Percentiles rank a stretch among this genome's conserved stretches.
Evolutionary conservation across 2,113 vertebrate genomes (phyloP).

Genomic region (Gulo gulo): DNA sequence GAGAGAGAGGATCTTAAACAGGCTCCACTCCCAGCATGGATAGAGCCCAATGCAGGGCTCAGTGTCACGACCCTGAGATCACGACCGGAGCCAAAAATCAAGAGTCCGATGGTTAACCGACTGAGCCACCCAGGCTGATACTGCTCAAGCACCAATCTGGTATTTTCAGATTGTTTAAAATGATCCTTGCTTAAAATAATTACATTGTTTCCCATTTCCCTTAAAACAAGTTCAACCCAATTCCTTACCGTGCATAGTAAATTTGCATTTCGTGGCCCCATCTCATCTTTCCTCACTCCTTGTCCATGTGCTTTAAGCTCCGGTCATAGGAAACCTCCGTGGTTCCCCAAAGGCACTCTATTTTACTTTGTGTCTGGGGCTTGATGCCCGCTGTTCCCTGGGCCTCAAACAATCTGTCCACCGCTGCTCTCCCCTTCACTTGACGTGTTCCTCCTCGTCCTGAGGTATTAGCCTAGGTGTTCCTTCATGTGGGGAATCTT

Average conservation of each 20-base stretch:
- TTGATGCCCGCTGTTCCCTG: background rate
- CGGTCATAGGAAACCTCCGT: background rate
- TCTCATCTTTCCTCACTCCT: background rate
- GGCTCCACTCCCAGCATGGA: background rate
- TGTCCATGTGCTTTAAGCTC: background rate
- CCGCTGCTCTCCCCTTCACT: background rate
- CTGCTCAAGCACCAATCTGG: background rate
- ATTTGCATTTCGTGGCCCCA: background rate
- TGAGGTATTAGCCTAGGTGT: background rate
- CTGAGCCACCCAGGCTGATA: background rate
- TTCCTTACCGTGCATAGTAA: background rate
- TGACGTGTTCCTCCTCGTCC: background rate
- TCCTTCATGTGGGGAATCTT: background rate
- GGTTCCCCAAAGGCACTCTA: background rate
- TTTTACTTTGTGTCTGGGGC: background rate
- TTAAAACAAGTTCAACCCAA: background rate
- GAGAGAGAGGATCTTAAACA: background rate
- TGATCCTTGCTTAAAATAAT: background rate
- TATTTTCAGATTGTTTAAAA: background rate
- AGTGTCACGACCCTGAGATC: background rate
- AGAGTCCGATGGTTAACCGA: background rate
- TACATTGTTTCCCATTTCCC: background rate
- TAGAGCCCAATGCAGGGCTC: background rate
- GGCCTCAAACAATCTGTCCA: background rate
- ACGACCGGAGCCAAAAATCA: background rate